Evolutionary conservation across 2,113 vertebrate genomes (phyloP), one percentile per base, ranked within the genome.

Genomic region (Andinoacara biseriatus): DNA sequence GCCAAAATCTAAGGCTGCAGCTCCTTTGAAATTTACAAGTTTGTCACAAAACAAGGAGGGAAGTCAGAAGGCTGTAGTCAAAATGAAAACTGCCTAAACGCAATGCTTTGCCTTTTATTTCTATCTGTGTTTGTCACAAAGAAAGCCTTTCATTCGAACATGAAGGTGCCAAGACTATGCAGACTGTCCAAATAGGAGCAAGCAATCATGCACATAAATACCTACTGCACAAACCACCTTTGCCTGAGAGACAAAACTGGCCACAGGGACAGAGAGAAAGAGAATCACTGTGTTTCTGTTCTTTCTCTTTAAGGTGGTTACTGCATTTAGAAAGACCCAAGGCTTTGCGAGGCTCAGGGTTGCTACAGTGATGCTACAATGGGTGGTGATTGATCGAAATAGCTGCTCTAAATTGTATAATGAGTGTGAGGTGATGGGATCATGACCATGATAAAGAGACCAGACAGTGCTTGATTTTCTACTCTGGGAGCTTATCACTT

Each of bases 321-420:
- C 80, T 89, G 76, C 82, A 83, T 79, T 90, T 72, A 80, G 22
- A 83, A 69, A 80, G 43, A 5, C 9, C 72, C 43, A 65, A 40
- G 61, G 33, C 61, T 77, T 49, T 74, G 80, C 87, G 59, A 80
- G 75, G 54, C 78, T 90, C 83, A 86, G 81, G 86, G 86, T 87
- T 90, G 81, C 85, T 69, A 69, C 83, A 63, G 78, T 60, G 63
- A 87, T 33, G 65, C 57, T 46, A 85, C 81, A 90, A 90, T 79
- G 63, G 77, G 18, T 46, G 40, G 59, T 81, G 87, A 91, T 89
- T 90, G 90, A 93, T 88, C 40, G 17, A 89, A 91, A 91, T 81
- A 63, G 81, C 81, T 80, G 83, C 58, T 82, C 61, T 85, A 89
- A 92, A 92, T 91, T 92, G 85, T 82, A 84, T 88, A 90, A 91